phyloP scores from a whole-genome alignment of 2,797 vertebrate genomes.

The Paratrypauchen microcephalus region DNA sequence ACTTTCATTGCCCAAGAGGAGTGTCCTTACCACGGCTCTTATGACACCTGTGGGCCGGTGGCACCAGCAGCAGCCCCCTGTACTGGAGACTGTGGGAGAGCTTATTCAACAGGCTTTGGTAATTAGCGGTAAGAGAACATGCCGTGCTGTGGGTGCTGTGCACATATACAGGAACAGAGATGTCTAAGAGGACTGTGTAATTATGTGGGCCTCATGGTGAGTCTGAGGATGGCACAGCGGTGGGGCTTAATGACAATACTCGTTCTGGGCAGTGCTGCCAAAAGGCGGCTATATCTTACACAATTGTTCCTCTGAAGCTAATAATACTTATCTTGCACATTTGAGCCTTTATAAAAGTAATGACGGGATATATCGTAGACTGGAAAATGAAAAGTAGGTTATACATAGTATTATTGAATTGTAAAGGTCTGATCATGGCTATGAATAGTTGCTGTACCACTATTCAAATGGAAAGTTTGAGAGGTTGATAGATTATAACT shows the following conservation, averaged over 20 bases:
- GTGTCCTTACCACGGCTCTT: slow-evolving; percentile 36
- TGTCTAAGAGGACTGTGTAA: slow-evolving; percentile 61
- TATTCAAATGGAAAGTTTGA: too few relatives aligned
- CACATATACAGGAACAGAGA: slow-evolving; percentile 42
- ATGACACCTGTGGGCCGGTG: slow-evolving; percentile 48
- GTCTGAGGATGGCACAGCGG: slow-evolving; percentile 56
- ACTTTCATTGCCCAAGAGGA: slow-evolving; percentile 41
- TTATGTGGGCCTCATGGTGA: slow-evolving; percentile 68
- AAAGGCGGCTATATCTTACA: slow-evolving; percentile 51
- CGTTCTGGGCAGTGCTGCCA: slow-evolving; percentile 51
- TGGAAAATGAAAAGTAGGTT: neutral
- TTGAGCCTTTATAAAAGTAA: slow-evolving; percentile 37
- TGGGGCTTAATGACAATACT: slow-evolving; percentile 71
- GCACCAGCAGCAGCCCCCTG: slow-evolving; percentile 37
- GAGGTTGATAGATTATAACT: too few relatives aligned
- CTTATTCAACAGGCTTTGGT: slow-evolving; percentile 55
- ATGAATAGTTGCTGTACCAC: too few relatives aligned
- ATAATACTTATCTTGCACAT: slow-evolving; percentile 51
- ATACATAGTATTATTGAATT: neutral
- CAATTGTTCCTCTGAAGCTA: slow-evolving; percentile 44
- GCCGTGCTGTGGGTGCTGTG: slow-evolving; percentile 55
- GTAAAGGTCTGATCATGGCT: too few relatives aligned
- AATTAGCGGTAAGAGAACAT: slow-evolving; percentile 68
- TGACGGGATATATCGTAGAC: slow-evolving; percentile 7
- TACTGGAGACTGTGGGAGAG: slow-evolving; percentile 32